Base-by-base conservation (phyloP, 2,888 invertebrate species). In the Trichogramma dendrolimi region DNA sequence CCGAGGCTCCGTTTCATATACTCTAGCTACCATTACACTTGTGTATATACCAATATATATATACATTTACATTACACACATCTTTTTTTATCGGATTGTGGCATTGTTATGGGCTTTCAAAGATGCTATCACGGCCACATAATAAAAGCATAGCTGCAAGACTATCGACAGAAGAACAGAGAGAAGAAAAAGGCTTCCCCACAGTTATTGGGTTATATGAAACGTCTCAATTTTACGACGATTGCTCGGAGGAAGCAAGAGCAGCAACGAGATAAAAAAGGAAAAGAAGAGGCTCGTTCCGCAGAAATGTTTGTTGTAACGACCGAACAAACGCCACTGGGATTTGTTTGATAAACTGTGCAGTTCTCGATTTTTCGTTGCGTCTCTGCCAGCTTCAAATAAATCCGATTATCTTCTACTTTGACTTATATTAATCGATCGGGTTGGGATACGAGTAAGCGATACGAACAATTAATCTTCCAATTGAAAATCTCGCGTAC, bases 171-270 rank as follows among this genome's bases (percentile, higher is more conserved):
- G 39, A 10, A 39, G 47, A 43, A 14, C 38, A n/a, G 39, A 14
- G 50, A 57, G 48, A 27, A 27, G 27, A 27, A 27, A 27, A 27
- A 27, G 27, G 27, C 27, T 27, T 27, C 27, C 27, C 27, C 27
- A 27, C 27, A 27, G 27, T 27, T 27, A 27, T 27, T 27, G 27
- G 27, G 27, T 27, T 27, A 27, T 27, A 27, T 27, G 27, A 27
- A 27, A 27, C 54, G 50, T 53, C 56, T 58, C 58, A 58, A 62
- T 62, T 61, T 62, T 62, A 62, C 52, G 64, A 60, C 64, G 58
- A 64, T 50, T 60, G 57, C 58, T 60, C 54, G 57, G 43, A 27
- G 27, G 27, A 27, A 27, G 27, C 27, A 3, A 27, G 27, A 27
- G 27, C 27, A 27, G 27, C 27, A 27, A 27, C 51, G 46, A 63